These are phyloP conservation scores for Sclerurus mexicanus DNA, from an alignment of 2,113 vertebrate species.

Conservation along the genomic window DNA sequence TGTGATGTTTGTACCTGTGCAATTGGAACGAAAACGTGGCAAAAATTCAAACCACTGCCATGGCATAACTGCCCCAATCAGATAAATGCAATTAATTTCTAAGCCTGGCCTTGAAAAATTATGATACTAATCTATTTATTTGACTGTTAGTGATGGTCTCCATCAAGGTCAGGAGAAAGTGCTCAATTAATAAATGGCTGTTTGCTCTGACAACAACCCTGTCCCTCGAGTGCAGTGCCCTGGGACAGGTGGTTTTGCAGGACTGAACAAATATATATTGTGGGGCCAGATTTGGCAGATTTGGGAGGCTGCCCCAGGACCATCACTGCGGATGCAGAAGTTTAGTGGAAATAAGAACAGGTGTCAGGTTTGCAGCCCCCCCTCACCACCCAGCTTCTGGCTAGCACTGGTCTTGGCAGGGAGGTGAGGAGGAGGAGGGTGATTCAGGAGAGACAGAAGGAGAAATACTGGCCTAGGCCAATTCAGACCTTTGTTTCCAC, in stretches of 20 bases:
- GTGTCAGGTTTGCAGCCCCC: not conserved
- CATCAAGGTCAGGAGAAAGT: constrained; percentile 55
- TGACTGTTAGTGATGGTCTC: constrained; percentile 1
- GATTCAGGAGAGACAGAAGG: not conserved
- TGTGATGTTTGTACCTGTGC: constrained; percentile 33
- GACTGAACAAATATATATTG: fast-evolving
- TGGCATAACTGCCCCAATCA: not conserved
- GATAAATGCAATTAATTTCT: constrained; percentile 59
- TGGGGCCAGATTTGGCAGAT: not conserved
- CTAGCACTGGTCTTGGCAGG: not conserved
- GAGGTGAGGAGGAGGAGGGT: not conserved
- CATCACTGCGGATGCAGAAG: not conserved
- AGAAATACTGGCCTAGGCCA: not conserved
- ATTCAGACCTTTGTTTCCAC: not conserved
- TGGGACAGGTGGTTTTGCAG: too few species aligned
- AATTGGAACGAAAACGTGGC: constrained; percentile 31
- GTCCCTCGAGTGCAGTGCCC: not conserved
- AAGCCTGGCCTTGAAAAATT: constrained; percentile 36
- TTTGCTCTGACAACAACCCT: not conserved
- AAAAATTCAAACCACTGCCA: not conserved
- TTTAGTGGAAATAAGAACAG: not conserved
- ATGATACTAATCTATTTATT: constrained; percentile 37
- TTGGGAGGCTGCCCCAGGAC: not conserved
- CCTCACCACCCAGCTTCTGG: not conserved
- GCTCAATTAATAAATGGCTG: constrained; percentile 2